These are phyloP conservation scores for Coracias cyanogaster DNA, from an alignment of 2,797 vertebrate species.

Conservation along the genomic window DNA sequence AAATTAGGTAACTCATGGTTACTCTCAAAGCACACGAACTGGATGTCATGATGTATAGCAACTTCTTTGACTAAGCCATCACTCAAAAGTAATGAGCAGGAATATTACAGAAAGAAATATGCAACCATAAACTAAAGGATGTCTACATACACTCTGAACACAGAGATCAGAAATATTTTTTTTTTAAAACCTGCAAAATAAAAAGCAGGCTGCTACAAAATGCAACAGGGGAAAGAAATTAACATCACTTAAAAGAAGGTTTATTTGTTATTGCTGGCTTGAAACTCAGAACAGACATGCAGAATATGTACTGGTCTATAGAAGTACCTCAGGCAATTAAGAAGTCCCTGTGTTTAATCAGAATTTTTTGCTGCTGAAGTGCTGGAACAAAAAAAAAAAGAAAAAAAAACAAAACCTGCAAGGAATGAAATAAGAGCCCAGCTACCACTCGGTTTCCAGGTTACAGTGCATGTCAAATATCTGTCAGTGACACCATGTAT, in stretches of 20 bases:
- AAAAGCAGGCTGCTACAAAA: slow-evolving; percentile 67
- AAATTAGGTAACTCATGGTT: slow-evolving; percentile 76
- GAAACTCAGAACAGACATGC: slow-evolving; percentile 58
- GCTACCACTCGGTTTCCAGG: slow-evolving; percentile 74
- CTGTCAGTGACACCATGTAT: slow-evolving; percentile 75
- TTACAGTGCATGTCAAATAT: slow-evolving; percentile 75
- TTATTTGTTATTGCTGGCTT: slow-evolving; percentile 66
- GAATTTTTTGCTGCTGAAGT: slow-evolving; percentile 73
- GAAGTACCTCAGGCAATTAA: slow-evolving; percentile 70
- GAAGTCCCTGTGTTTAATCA: slow-evolving; percentile 52
- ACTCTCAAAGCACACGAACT: slow-evolving; percentile 74
- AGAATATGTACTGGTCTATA: slow-evolving; percentile 61
- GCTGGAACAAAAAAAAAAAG: slow-evolving; percentile 69
- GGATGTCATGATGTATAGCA: slow-evolving; percentile 78
- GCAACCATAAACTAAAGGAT: slow-evolving; percentile 72
- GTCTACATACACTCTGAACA: slow-evolving; percentile 67
- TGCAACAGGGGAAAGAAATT: slow-evolving; percentile 69
- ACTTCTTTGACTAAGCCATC: slow-evolving; percentile 77
- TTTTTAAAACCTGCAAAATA: slow-evolving; percentile 66
- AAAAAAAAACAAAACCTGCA: slow-evolving; percentile 57
- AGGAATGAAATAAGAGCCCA: slow-evolving; percentile 76
- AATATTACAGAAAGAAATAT: slow-evolving; percentile 71
- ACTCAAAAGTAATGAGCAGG: slow-evolving; percentile 71
- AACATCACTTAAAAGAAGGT: slow-evolving; percentile 73
- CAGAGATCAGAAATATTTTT: slow-evolving; percentile 46